Base-by-base conservation (phyloP, 2,797 vertebrate genomes). In the Tapirus indicus region DNA sequence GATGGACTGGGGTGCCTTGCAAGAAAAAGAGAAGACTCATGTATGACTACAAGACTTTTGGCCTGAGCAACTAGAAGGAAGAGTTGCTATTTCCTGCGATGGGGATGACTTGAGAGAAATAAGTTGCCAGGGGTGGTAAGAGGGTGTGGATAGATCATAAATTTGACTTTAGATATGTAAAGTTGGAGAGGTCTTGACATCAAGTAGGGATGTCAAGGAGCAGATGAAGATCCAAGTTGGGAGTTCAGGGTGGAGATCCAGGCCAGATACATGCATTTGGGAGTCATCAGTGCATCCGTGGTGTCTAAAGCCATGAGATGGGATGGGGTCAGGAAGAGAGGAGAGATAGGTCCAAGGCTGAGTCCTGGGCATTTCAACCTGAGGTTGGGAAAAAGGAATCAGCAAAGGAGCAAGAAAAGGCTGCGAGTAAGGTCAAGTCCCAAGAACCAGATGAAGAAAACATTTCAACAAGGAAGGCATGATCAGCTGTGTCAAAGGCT, bases 381-480 rank as follows among this genome's bases (percentile, higher is more conserved):
- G 75, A 93, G 44, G 17, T 20, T 68, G 13, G 44, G 18, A 32
- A 69, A 27, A 78, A 66, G 5, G 35, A 56, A 35, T 25, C 18
- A 69, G 62, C 12, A 91, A 93, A 91, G 44, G 7, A 90, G 25
- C 23, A 79, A 84, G 56, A 54, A 29, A 11, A 62, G 64, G 35
- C 6, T 62, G n/a, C 3, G 29, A 52, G 27, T 49, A 66, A 18
- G 6, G 7, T 0, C 44, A 47, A 44, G n/a, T 69, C 49, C 25
- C 38, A 64, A 71, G 27, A 64, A 52, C 29, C 29, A 69, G 83
- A 68, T 13, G 38, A 83, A 94, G 47, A 69, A 86, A 86, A 80
- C 35, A 1, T 79, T 83, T 77, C 9, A 12, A 35, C 2, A 88
- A 84, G 5, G 68, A 49, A 18, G 14, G 32, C 35, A 62, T 32